These are phyloP conservation scores for Helicolenus hilgendorfi DNA, from an alignment of 2,797 vertebrate species.

Conservation along the genomic window DNA sequence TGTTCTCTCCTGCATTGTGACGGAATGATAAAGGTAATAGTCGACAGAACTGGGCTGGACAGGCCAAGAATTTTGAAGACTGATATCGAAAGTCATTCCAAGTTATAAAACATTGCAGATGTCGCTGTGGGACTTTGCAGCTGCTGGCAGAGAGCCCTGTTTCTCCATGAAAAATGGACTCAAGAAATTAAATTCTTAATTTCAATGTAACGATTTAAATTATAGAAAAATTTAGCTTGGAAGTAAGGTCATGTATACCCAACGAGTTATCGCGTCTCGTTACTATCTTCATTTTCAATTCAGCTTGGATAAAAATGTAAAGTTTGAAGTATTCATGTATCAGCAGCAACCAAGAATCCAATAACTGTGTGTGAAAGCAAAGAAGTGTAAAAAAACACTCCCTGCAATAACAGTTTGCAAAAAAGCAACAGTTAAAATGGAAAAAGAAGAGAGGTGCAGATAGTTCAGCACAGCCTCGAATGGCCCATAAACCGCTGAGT, in stretches of 20 bases:
- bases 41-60: conserved; percentile 41
- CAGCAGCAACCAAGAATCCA: conserved; percentile 25
- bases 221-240: neutral
- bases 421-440: conserved; percentile 32
- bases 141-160: conserved; percentile 27
- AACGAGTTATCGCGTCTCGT: neutral
- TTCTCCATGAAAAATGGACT: conserved; percentile 8
- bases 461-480: conserved; percentile 37
- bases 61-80: conserved; percentile 47
- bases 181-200: neutral
- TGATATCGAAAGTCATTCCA: conserved; percentile 46
- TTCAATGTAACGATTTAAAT: neutral
- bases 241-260: neutral
- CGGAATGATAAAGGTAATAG: conserved; percentile 45
- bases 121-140: conserved; percentile 48
- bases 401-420: conserved; percentile 26
- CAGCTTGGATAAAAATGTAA: neutral
- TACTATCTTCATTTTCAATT: neutral
- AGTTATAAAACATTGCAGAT: conserved; percentile 65
- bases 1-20: conserved; percentile 57
- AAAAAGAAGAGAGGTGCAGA: conserved; percentile 54
- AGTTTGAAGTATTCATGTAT: conserved; percentile 36
- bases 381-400: neutral
- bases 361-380: conserved; percentile 30
- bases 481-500: conserved; percentile 58